Evolutionary conservation across 1,140 invertebrate genomes (phyloP).

Genomic region (Temnothorax curvispinosus): DNA sequence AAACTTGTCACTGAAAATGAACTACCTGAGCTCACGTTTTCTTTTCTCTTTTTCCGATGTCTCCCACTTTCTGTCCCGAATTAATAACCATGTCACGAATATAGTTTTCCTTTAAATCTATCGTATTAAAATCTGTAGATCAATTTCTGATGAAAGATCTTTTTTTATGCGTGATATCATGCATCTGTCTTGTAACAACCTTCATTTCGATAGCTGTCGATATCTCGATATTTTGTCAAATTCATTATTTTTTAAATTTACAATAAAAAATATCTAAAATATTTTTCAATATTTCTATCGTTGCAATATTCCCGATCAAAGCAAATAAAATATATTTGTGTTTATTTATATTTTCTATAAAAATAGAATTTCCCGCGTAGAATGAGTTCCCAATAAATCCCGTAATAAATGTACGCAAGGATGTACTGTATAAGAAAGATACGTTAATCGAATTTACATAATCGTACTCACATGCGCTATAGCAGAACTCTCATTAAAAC

Average conservation of each 20-base stretch:
- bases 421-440: background rate
- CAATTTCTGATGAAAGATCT: background rate
- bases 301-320: background rate
- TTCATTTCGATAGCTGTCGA: background rate
- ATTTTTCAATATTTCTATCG: background rate
- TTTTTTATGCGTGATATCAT: background rate
- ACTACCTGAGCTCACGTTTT: background rate
- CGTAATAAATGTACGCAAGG: background rate
- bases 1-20: background rate
- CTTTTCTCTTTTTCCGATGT: background rate
- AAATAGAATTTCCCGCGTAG: background rate
- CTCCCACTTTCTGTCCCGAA: background rate
- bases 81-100: background rate
- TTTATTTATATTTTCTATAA: background rate
- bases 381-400: background rate
- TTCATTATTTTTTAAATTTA: background rate
- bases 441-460: background rate
- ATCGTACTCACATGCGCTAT: slow-evolving; percentile 61
- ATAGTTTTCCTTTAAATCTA: background rate
- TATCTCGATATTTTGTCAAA: background rate
- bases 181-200: background rate
- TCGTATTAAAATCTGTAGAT: background rate
- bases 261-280: background rate
- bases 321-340: background rate
- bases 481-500: slow-evolving; percentile 40